phyloP scores from a whole-genome alignment of 30 jellyfish, hydroid and myxozoan species.

The Hydractinia symbiolongicarpus region DNA sequence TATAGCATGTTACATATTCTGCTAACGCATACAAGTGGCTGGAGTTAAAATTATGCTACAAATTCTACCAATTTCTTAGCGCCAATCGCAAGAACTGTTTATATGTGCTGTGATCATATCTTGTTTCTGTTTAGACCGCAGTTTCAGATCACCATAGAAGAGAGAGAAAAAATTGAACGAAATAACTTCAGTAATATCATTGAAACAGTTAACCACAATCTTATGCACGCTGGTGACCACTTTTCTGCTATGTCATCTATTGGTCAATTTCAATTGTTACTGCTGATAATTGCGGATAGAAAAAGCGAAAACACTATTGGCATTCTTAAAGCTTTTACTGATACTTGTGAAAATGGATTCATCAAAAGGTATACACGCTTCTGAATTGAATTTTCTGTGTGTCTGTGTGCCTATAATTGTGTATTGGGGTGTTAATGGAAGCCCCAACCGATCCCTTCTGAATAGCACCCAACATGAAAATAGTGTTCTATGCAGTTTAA shows the following conservation, averaged over 20 bases:
- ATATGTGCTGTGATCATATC: background rate
- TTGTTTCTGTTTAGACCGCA: background rate
- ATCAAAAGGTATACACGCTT: constrained; percentile 9
- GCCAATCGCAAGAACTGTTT: too few species aligned
- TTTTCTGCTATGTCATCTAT: background rate
- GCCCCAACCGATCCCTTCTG: too few species aligned
- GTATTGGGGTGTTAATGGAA: background rate
- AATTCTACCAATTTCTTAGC: too few species aligned
- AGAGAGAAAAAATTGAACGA: background rate
- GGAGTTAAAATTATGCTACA: too few species aligned
- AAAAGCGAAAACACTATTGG: background rate
- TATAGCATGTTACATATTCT: too few species aligned
- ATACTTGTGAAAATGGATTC: background rate
- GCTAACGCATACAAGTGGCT: too few species aligned
- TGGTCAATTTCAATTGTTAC: constrained; percentile 1
- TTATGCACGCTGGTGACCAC: background rate
- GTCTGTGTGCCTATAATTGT: too few species aligned
- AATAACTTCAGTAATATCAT: background rate
- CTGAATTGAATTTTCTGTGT: background rate
- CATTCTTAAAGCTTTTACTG: constrained; percentile 1
- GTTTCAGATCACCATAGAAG: background rate
- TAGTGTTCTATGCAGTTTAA: too few species aligned
- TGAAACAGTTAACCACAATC: background rate
- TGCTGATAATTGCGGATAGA: background rate
- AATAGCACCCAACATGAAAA: too few species aligned